These are phyloP conservation scores for Pristionchus maxplancki DNA, from an alignment of 2,888 invertebrate genomes.

Conservation along the genomic window DNA sequence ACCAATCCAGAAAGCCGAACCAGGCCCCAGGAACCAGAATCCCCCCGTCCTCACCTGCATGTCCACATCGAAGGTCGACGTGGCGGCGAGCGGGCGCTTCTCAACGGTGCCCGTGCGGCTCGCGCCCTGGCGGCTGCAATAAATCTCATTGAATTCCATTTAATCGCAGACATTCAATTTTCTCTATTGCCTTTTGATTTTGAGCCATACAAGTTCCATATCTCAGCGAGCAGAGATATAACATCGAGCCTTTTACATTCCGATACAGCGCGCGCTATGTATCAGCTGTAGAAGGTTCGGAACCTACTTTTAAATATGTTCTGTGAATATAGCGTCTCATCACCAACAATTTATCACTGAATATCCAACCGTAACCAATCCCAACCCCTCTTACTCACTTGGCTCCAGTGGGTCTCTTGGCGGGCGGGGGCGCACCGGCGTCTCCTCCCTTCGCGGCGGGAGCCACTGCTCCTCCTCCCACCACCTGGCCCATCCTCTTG, in stretches of 20 bases:
- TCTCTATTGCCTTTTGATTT: too few species aligned
- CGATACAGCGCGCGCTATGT: too few species aligned
- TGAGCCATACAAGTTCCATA: too few species aligned
- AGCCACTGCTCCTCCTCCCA: not conserved
- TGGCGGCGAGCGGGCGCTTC: constrained; percentile 39
- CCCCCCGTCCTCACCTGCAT: constrained; percentile 33
- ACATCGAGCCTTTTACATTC: too few species aligned
- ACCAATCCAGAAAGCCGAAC: too few species aligned
- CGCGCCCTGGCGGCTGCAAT: constrained; percentile 43
- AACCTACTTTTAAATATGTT: too few species aligned
- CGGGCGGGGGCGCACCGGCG: not conserved
- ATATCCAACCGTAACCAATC: not conserved
- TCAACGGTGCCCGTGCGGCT: not conserved
- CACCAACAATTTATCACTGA: too few species aligned
- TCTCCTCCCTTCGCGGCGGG: not conserved
- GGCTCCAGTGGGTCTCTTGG: constrained; percentile 19
- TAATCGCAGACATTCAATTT: not conserved
- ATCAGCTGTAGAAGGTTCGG: too few species aligned
- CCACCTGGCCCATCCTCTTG: constrained; percentile 48
- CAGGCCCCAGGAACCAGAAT: too few species aligned
- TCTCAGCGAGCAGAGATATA: too few species aligned
- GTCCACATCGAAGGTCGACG: constrained; percentile 44
- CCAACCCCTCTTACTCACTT: constrained; percentile 22
- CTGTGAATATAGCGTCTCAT: too few species aligned
- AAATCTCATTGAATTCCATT: not conserved